These are phyloP conservation scores for Cichlasoma orientale DNA, from an alignment of 2,797 vertebrate species.

Conservation along the genomic window DNA sequence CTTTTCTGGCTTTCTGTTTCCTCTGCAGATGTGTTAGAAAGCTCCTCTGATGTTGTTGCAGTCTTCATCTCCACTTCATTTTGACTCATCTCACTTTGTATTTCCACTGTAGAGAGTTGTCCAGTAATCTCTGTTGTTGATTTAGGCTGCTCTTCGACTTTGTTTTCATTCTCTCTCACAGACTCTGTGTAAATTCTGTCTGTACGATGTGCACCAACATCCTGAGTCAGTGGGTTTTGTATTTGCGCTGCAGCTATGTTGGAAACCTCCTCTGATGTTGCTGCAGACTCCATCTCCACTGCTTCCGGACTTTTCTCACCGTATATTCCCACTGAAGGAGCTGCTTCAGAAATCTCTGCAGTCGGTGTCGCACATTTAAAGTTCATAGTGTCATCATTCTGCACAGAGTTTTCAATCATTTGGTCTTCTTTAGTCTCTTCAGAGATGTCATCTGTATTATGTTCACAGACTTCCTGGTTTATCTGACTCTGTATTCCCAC, in stretches of 20 bases:
- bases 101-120: neutral
- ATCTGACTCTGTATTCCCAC: constrained; percentile 13
- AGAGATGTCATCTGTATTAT: neutral
- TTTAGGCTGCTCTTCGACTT: constrained; percentile 1
- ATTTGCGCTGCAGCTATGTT: neutral
- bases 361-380: neutral
- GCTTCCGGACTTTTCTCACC: neutral
- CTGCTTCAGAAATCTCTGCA: constrained; percentile 7
- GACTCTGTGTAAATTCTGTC: neutral
- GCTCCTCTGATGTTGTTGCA: constrained; percentile 1
- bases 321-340: neutral
- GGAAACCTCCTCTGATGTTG: constrained; percentile 15
- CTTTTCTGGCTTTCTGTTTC: constrained; percentile 14
- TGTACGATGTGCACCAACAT: neutral
- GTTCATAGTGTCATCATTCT: neutral
- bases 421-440: neutral
- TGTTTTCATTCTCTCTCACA: constrained; percentile 14
- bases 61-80: constrained; percentile 1
- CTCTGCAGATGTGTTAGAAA: neutral
- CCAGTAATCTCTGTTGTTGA: neutral
- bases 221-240: neutral
- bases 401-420: constrained; percentile 2
- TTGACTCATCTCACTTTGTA: neutral
- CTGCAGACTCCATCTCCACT: neutral
- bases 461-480: neutral